phyloP scores from a whole-genome alignment of 2,888 invertebrate genomes.

The Tethea ocularis region DNA sequence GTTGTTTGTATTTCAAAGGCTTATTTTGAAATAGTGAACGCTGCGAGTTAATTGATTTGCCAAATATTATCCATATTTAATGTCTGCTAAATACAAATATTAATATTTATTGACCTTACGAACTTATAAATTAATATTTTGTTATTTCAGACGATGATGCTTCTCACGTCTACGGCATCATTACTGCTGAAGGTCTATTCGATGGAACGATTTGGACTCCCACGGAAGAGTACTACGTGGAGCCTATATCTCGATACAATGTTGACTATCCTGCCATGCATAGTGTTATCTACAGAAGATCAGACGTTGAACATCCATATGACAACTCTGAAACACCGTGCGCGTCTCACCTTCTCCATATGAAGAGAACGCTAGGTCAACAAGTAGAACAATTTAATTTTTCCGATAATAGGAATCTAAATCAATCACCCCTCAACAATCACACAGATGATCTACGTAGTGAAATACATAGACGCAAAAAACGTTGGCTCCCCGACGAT shows the following conservation, averaged over 20 bases:
- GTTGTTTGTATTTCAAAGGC: constrained; percentile 57
- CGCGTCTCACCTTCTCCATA: constrained; percentile 85
- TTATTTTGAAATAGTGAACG: constrained; percentile 42
- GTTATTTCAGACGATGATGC: constrained; percentile 89
- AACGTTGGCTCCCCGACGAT: constrained; percentile 88
- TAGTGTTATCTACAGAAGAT: constrained; percentile 92
- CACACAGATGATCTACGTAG: constrained; percentile 65
- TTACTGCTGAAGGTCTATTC: constrained; percentile 94
- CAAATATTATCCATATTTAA: constrained; percentile 15
- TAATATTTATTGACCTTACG: no score
- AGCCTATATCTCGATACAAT: constrained; percentile 89
- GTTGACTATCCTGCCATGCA: constrained; percentile 85
- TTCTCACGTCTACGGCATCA: constrained; percentile 92
- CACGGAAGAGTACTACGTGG: constrained; percentile 92
- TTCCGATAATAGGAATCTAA: constrained; percentile 56
- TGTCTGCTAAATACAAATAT: neutral
- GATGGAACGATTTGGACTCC: constrained; percentile 93
- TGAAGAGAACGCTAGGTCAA: constrained; percentile 65
- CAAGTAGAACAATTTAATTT: constrained; percentile 71
- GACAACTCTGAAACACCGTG: constrained; percentile 71
- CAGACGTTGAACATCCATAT: constrained; percentile 87
- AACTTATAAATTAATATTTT: constrained; percentile 22
- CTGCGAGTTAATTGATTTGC: constrained; percentile 30
- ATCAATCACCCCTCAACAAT: constrained; percentile 56
- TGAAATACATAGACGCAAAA: constrained; percentile 75